phyloP scores from a whole-genome alignment of 2,888 invertebrate genomes.

The Ganaspis brasiliensis region DNA sequence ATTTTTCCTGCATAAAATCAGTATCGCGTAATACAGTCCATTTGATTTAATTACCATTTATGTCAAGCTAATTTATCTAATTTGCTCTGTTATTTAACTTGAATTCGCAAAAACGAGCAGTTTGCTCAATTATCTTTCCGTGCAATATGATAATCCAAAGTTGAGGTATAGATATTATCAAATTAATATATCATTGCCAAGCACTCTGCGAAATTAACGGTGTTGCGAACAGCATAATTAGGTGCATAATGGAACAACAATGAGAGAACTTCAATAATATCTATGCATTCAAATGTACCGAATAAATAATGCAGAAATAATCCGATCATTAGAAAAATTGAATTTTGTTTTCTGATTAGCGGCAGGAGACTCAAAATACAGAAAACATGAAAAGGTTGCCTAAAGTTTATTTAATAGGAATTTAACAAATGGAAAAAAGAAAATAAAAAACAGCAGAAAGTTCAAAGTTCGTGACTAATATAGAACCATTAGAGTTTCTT shows the following conservation, averaged over 20 bases:
- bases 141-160: conserved; percentile 12
- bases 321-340: not conserved
- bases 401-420: too few species aligned
- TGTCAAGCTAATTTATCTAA: conserved; percentile 20
- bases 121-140: conserved; percentile 21
- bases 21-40: not conserved
- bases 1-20: too few species aligned
- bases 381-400: too few species aligned
- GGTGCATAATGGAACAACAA: conserved; percentile 8
- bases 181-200: conserved; percentile 17
- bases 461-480: conserved; percentile 1
- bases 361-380: too few species aligned
- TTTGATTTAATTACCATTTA: not conserved
- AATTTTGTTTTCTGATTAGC: too few species aligned
- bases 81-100: not conserved
- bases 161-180: conserved; percentile 21
- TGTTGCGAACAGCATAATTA: conserved; percentile 26
- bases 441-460: not conserved
- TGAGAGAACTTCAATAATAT: not conserved
- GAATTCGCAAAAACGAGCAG: not conserved
- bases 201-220: conserved; percentile 10
- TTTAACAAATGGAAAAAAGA: not conserved
- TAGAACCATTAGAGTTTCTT: conserved; percentile 19
- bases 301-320: not conserved
- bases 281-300: not conserved